Conservation (phyloP, 2,888 invertebrate species). For the Amphipyra tragopoginis region DNA sequence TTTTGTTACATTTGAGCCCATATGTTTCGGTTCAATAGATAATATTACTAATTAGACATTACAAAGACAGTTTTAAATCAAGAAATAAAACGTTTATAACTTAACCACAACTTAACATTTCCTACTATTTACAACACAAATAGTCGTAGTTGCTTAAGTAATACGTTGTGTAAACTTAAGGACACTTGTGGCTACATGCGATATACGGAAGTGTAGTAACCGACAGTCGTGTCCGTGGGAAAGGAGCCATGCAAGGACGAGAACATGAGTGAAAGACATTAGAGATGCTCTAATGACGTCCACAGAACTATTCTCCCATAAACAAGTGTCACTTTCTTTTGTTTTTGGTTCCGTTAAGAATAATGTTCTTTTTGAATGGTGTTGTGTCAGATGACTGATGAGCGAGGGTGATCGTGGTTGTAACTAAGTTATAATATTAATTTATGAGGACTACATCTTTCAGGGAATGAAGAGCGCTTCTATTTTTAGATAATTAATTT, state of each 20-base stretch:
- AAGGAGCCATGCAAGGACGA: slow-evolving; percentile 66
- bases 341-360: slow-evolving; percentile 52
- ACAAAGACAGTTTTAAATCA: slow-evolving; percentile 4
- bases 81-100: slow-evolving; percentile 26
- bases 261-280: slow-evolving; percentile 58
- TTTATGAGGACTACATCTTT: background rate
- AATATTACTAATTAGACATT: slow-evolving; percentile 37
- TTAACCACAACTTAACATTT: slow-evolving; percentile 19
- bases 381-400: slow-evolving; percentile 39
- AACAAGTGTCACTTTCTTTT: slow-evolving; percentile 59
- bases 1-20: slow-evolving; percentile 44
- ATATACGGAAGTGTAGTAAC: slow-evolving; percentile 74
- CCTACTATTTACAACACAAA: slow-evolving; percentile 48
- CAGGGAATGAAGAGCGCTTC: background rate
- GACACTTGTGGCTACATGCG: slow-evolving; percentile 65
- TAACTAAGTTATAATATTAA: background rate
- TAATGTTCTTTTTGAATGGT: slow-evolving; percentile 20
- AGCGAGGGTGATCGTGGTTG: background rate
- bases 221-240: slow-evolving; percentile 74
- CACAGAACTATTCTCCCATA: slow-evolving; percentile 57
- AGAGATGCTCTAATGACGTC: slow-evolving; percentile 61
- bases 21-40: slow-evolving; percentile 49
- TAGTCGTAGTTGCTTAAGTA: slow-evolving; percentile 46
- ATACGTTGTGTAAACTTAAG: slow-evolving; percentile 57
- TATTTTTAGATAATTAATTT: background rate